A percentile compares a stretch with the other conserved stretches of the same genome.
phyloP scores from a whole-genome alignment of 1,140 invertebrate genomes.

The Brachionus rotundiformis region DNA sequence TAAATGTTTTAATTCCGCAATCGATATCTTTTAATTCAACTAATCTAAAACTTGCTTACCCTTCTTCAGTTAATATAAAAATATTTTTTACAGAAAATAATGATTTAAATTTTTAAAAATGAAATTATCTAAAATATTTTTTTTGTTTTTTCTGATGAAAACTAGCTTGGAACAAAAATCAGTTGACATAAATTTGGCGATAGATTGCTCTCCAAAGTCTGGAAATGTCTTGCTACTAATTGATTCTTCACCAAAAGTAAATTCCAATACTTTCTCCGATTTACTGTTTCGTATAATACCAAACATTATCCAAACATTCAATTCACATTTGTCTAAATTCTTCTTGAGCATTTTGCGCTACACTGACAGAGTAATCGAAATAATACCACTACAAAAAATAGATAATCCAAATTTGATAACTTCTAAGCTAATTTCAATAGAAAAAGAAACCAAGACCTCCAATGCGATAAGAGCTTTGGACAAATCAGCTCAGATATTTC shows the following conservation, averaged over 20 bases:
- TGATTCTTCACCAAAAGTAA: not conserved
- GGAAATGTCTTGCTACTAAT: not conserved
- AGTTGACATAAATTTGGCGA: not conserved
- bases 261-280: constrained; percentile 22
- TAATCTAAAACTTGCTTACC: not conserved
- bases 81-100: not conserved
- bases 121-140: not conserved
- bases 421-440: not conserved
- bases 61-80: not conserved
- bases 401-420: not conserved
- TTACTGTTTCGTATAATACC: not conserved
- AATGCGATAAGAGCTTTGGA: constrained; percentile 12
- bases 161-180: not conserved
- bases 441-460: not conserved
- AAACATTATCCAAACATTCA: not conserved
- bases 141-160: not conserved
- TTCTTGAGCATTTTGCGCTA: constrained; percentile 4
- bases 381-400: constrained; percentile 27
- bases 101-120: not conserved
- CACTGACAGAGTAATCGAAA: not conserved
- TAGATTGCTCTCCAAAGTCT: not conserved
- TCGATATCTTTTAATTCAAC: not conserved
- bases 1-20: not conserved
- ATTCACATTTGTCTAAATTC: not conserved
- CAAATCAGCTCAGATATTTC: not conserved